Base-by-base conservation (phyloP, 2,113 vertebrate species). In the cat (Felis catus) region DNA sequence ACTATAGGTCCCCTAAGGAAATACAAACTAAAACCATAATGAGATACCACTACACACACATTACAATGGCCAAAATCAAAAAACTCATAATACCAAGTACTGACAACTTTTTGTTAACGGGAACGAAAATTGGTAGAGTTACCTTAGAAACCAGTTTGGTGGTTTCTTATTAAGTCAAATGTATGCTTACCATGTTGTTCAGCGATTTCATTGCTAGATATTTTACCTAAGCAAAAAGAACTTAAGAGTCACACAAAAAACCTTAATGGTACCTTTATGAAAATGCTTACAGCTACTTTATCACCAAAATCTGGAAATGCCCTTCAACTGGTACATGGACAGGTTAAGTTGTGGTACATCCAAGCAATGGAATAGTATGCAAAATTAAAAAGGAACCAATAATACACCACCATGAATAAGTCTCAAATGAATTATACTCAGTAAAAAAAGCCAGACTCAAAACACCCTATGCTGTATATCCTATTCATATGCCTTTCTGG, bases 231-330 rank as follows among this genome's bases (percentile, higher is more conserved):
- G 29, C 6, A 36, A 94, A 88, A 94, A 81, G 7, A 91, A 91
- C 11, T 70, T 87, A 71, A 1, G 66, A 79, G 45, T 73, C 23
- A 65, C 29, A 92, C 68, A 73, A 73, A 89, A 91, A 85, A 21
- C 33, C 66, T 70, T 70, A 16, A 31, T n/a, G 15, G 66, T 33
- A 68, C 4, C 27, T 83, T 41, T n/a, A 89, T 41, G 11, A 29
- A 25, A 55, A 88, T 58, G 5, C 61, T 71, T 63, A 92, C 0
- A 51, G 29, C 41, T 68, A 25, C 21, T 89, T 61, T 41, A 95
- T 68, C 51, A 92, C 14, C 68, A 92, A 92, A 92, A 79, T 12
- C 31, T 91, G 21, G 74, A 94, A 82, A 87, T 91, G 55, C 12
- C 53, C 36, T 39, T 90, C 11, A 51, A 55, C 6, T 23, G 36